Conservation (phyloP, 2,113 vertebrate species). For the Centrocercus urophasianus region DNA sequence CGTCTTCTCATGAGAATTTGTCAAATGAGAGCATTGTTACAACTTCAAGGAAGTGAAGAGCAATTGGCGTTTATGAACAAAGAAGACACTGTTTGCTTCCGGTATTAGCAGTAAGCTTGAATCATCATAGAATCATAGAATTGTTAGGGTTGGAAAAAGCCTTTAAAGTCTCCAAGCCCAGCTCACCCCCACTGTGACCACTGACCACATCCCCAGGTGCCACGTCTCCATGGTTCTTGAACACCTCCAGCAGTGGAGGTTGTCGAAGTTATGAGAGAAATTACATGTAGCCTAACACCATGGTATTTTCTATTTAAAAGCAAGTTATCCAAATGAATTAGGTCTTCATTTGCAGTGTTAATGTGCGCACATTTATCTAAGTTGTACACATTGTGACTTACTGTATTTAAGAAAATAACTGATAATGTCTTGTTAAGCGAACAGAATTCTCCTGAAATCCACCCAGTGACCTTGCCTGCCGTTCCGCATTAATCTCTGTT, state of each 20-base stretch:
- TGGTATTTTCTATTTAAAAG: background rate
- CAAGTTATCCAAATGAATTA: background rate
- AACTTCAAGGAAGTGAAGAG: background rate
- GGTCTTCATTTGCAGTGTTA: background rate
- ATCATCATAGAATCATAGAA: no score
- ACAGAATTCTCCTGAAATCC: constrained; percentile 37
- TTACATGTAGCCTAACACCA: background rate
- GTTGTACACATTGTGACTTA: background rate
- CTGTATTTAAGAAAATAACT: background rate
- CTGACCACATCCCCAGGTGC: no score
- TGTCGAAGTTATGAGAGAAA: background rate
- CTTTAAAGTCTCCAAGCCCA: background rate
- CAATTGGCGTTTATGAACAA: no score
- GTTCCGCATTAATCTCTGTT: constrained; percentile 5
- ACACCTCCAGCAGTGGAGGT: background rate
- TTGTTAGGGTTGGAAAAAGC: no score
- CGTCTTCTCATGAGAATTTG: background rate
- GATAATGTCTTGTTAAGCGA: background rate
- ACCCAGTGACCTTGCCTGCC: background rate
- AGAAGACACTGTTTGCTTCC: no score
- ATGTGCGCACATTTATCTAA: background rate
- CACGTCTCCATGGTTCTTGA: no score
- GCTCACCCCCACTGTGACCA: background rate
- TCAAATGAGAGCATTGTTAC: background rate
- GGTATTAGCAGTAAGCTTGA: no score